Base-by-base conservation (phyloP, 2,797 vertebrate genomes). In the Helostoma temminkii region DNA sequence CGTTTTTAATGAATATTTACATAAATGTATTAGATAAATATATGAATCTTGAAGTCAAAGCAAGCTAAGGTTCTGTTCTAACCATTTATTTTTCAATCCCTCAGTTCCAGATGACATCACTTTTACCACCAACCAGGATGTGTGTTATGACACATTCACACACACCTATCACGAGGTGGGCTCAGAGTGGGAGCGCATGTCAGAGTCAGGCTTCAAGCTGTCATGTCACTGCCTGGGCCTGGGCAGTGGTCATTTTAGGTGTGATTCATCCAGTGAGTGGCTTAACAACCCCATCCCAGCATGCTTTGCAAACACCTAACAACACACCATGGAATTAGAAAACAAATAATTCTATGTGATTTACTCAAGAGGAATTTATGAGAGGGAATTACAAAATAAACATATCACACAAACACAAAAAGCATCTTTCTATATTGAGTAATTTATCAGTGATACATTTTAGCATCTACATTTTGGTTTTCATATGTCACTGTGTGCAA, bases 211-310 rank as follows among this genome's bases (percentile, higher is more conserved):
- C 87, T 99, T 99, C 93, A 99, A 98, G 61, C 96, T 99, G 73
- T 98, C 95, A 89, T 99, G 98, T 93, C 95, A 92, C 86, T 99
- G 98, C 86, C 90, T 98, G 24, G 98, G 98, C 70, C 96, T 98
- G 76, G 96, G 96, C 92, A 98, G 96, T 18, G 98, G 98, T 18
- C 97, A 99, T 76, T 98, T 99, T 95, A 94, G 94, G 90, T 99
- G 98, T 59, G 98, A 99, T 89, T 99, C 98, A 81, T 98, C 98
- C 93, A 99, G 98, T 99, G 95, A 99, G 98, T 99, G 95, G 92
- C 86, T 94, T 84, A 86, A 55, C 81, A 92, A 91, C 85, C 88
- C 83, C 69, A 55, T 84, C 42, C 68, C 78, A 71, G 81, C 87
- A 71, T 89, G 88, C 89, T 90, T 74, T 45, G 61, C 78, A 82